Base-by-base conservation (phyloP, 2,113 vertebrate species). In the Ellobius talpinus region DNA sequence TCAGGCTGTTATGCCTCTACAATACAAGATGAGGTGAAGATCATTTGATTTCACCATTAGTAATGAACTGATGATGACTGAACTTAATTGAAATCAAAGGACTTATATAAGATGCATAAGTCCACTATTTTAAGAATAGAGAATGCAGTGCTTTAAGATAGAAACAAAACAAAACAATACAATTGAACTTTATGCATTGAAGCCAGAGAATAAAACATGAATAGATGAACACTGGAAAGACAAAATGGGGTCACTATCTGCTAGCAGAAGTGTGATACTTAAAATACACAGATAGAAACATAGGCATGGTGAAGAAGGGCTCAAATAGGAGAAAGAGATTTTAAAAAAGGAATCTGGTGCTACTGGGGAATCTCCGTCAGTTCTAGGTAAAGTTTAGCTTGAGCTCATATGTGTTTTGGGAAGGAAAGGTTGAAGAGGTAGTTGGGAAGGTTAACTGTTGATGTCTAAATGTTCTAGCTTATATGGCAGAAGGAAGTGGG, bases 51-150 rank as follows among this genome's bases (percentile, higher is more conserved):
- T 82, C 93, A 52, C 23, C 91, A 10, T 87, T 65, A 91, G 26
- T 47, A 91, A 88, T 58, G 73, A 94, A 58, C 5, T 77, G n/a
- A 68, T 58, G 14, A 63, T 66, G 39, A 31, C 23, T 23, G 91
- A 81, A 95, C 70, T 78, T 86, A 89, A 74, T 16, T 77, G 39
- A 88, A 95, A 72, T 29, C 1, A 65, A 96, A 89, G 13, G 23
- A 81, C 7, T 2, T 50, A 7, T 47, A 6, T 42, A 73, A 91
- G 33, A 29, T 74, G 45, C 36, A 26, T 16, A 91, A 61, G 33
- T 74, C 26, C 31, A 90, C 4, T n/a, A 1, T 91, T 95, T 82
- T 78, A 7, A 92, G 23, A 91, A 23, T 93, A 81, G 58, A 84
- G 45, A 93, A 16, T 23, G 10, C 0, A 26, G 47, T 36, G 84